phyloP scores from a whole-genome alignment of 2,888 invertebrate species.

The Limulus polyphemus region DNA sequence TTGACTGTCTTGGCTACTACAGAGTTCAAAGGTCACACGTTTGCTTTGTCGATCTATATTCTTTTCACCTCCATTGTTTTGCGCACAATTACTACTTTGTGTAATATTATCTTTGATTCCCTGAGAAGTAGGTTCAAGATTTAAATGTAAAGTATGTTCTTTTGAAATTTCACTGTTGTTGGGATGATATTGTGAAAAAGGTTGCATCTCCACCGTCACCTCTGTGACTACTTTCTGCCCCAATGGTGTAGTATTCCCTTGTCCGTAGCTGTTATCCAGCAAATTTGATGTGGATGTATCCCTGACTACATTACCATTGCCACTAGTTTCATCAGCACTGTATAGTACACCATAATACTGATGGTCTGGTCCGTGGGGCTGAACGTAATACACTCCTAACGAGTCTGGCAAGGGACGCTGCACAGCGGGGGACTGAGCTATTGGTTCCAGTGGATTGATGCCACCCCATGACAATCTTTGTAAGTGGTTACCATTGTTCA shows the following conservation, averaged over 20 bases:
- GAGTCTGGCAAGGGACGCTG: constrained; percentile 9
- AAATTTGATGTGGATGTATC: constrained; percentile 1
- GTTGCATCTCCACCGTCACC: constrained; percentile 19
- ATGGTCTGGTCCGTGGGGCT: neutral
- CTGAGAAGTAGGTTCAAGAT: constrained; percentile 12
- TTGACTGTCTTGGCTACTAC: constrained; percentile 13
- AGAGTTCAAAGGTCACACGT: constrained; percentile 23
- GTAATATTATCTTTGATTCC: constrained; percentile 6
- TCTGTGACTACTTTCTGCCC: constrained; percentile 19
- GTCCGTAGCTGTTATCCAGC: neutral
- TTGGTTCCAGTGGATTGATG: constrained; percentile 17
- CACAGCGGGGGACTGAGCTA: constrained; percentile 17
- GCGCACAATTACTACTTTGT: constrained; percentile 18
- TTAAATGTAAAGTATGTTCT: constrained; percentile 5
- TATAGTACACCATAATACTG: neutral
- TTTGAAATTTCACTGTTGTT: neutral
- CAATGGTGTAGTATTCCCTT: constrained; percentile 1
- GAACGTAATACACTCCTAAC: neutral
- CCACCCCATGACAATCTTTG: constrained; percentile 16
- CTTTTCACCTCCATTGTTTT: constrained; percentile 17
- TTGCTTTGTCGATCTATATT: constrained; percentile 22
- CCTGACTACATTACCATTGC: neutral
- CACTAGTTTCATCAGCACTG: neutral
- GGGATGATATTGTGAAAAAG: constrained; percentile 9
- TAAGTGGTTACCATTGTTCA: constrained; percentile 11